Percentiles rank a stretch among this genome's conserved stretches.
These are phyloP conservation scores for Pituophis catenifer DNA, from an alignment of 2,113 vertebrate species.

Conservation along the genomic window DNA sequence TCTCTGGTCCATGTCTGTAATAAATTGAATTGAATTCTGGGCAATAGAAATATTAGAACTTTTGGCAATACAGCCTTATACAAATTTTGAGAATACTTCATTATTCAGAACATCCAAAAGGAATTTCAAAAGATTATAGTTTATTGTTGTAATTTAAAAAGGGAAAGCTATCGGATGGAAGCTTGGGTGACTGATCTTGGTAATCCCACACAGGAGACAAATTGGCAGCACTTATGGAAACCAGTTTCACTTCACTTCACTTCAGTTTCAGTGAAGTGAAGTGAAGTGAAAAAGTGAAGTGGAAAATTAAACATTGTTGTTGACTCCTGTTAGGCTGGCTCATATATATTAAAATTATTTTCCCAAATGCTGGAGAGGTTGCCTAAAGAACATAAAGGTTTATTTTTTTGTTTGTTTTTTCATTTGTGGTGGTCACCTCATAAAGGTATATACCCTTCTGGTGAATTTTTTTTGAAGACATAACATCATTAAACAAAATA, in stretches of 20 bases:
- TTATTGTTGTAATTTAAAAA: neutral
- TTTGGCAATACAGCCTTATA: neutral
- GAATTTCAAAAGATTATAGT: neutral
- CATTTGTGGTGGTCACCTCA: neutral
- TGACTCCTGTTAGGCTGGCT: neutral
- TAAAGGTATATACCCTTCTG: neutral
- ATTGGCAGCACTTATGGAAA: neutral
- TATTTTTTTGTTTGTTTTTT: neutral
- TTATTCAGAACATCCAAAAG: neutral
- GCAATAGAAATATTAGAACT: neutral
- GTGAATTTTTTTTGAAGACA: neutral
- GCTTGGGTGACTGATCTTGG: neutral
- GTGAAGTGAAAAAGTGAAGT: neutral
- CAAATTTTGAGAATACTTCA: neutral
- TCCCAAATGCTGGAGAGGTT: neutral
- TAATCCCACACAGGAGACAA: neutral
- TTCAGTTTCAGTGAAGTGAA: neutral
- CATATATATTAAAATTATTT: neutral
- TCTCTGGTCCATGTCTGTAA: too few species aligned
- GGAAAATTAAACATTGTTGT: neutral
- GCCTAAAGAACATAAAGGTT: neutral
- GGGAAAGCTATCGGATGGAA: neutral
- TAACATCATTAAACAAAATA: neutral
- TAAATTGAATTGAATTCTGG: neutral
- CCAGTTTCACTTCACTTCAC: neutral